A percentile compares a stretch with the other conserved stretches of the same genome.
Conservation (phyloP, 2,797 vertebrate genomes). For the Dicrostonyx torquatus region DNA sequence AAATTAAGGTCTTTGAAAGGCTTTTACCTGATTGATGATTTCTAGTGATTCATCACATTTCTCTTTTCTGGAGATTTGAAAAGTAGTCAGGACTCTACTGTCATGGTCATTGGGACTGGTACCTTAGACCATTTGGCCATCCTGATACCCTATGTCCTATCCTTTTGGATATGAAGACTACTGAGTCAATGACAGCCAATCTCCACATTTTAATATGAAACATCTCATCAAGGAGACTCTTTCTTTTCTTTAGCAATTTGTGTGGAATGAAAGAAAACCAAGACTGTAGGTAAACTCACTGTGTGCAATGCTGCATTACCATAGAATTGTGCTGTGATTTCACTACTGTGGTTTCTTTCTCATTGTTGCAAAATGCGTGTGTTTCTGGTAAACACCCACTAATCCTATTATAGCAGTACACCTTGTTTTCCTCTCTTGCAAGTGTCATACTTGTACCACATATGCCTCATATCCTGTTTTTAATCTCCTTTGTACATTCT, state of each 20-base stretch:
- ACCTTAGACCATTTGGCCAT: neutral
- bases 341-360: neutral
- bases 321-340: neutral
- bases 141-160: rapidly evolving
- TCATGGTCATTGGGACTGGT: neutral
- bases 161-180: neutral
- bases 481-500: neutral
- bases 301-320: neutral
- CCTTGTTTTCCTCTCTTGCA: neutral
- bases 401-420: neutral
- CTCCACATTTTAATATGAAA: neutral
- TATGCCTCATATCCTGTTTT: neutral
- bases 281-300: neutral
- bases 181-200: neutral
- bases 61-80: neutral
- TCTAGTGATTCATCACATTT: neutral
- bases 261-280: neutral
- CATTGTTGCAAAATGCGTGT: neutral
- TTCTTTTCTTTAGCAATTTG: neutral
- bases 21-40: neutral
- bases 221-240: neutral
- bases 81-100: neutral
- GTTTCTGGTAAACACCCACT: neutral
- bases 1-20: neutral
- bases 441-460: neutral